These are phyloP conservation scores for Numenius arquata DNA, from an alignment of 2,113 vertebrate genomes.

Conservation along the genomic window DNA sequence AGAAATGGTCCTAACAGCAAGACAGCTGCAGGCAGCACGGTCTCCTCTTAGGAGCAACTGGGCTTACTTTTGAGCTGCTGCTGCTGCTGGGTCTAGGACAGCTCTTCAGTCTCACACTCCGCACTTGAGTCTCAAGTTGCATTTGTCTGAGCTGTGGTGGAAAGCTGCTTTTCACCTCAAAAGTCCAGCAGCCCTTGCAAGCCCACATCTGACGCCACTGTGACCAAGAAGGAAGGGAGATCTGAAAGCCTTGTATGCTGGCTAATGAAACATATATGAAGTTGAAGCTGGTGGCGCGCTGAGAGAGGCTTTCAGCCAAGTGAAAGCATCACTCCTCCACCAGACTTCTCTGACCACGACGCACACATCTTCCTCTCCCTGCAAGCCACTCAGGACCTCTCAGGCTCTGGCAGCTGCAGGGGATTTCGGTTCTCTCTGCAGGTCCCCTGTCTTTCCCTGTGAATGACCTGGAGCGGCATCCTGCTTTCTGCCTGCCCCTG, in stretches of 20 bases:
- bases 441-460: accelerated
- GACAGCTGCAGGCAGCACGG: background rate
- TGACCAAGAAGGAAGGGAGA: background rate
- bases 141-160: background rate
- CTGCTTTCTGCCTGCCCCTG: background rate
- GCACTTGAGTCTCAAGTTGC: background rate
- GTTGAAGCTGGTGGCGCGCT: background rate
- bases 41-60: background rate
- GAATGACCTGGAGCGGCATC: background rate
- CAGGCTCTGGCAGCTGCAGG: background rate
- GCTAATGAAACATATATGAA: background rate
- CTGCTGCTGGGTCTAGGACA: background rate
- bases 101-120: accelerated
- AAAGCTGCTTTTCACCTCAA: background rate
- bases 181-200: background rate
- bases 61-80: background rate
- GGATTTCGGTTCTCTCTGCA: background rate
- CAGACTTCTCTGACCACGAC: background rate
- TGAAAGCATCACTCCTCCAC: background rate
- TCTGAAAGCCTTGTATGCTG: background rate
- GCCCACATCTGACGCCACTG: background rate
- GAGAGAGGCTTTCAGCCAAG: background rate
- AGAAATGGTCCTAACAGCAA: background rate
- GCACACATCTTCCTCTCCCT: background rate
- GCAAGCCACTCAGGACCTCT: background rate